Base-by-base conservation (phyloP, 2,113 vertebrate species). In the Seriola quinqueradiata region DNA sequence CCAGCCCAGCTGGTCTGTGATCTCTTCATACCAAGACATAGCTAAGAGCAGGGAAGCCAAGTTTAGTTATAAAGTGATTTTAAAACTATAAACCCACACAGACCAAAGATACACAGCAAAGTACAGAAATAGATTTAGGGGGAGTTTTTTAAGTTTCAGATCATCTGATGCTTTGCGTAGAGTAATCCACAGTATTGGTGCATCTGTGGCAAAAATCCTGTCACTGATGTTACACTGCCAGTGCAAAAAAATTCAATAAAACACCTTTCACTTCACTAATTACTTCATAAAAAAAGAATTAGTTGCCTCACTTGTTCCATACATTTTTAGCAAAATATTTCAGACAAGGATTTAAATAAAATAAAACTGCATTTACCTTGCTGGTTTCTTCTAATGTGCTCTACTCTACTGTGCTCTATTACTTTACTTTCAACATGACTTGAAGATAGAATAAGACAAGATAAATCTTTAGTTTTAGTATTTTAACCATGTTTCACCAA, bases 1-100 rank as follows among this genome's bases (percentile, higher is more conserved):
- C 86, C 50, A 9, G 0, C 16, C 66, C 75, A 82, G 82, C 82
- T 79, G 86, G 48, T 72, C 21, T 44, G 13, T 36, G 36, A 85
- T 19, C 70, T 63, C 32, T 16, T 3, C 59, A 70, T 23, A 21
- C 34, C 14, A 0, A 16, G 1, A 67, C 32, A 79, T 44, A 54
- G 58, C 14, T 60, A 0, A 4, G 10, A 17, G 40, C 50, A 60
- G 42, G 14, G 17, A 4, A 38, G 68, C 25, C 38, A 54, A 77
- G 38, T 25, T 32, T 65, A 46, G 46, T 77, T 46, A 68, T 11
- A 65, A 2, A 52, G 34, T 2, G 69, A 25, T 10, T 77, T 48
- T 19, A 57, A 55, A 52, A 65, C 7, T 55, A 14, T 10, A 46
- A 61, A n/a, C 8, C 3, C 25, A 6, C 9, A 28, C 1, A 8